Conservation (phyloP, 2,888 invertebrate species). For the Ctenicera cuprea region DNA sequence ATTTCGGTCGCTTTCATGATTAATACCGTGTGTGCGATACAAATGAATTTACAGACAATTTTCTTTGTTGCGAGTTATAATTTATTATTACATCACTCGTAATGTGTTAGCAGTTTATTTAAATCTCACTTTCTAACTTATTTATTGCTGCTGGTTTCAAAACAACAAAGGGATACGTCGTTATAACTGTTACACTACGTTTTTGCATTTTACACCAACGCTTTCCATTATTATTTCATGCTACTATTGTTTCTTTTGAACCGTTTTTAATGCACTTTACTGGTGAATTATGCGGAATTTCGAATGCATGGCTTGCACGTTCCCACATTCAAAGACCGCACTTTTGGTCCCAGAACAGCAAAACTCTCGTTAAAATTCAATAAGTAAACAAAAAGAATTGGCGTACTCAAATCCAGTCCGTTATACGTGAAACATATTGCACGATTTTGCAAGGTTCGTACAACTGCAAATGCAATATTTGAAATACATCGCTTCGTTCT, state of each 20-base stretch:
- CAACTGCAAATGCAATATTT: too few species aligned
- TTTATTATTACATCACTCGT: conserved; percentile 22
- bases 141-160: conserved; percentile 21
- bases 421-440: too few species aligned
- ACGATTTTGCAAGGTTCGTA: too few species aligned
- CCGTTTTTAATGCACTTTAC: neutral
- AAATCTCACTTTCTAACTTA: conserved; percentile 27
- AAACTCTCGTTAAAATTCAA: too few species aligned
- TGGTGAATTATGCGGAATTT: neutral
- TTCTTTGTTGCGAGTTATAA: conserved; percentile 23
- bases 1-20: conserved; percentile 44
- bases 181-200: neutral
- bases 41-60: conserved; percentile 18
- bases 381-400: too few species aligned
- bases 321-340: too few species aligned
- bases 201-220: conserved; percentile 8
- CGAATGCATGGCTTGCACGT: neutral
- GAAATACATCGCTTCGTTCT: too few species aligned
- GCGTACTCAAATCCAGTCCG: too few species aligned
- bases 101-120: conserved; percentile 20
- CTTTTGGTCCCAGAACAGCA: too few species aligned
- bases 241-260: neutral
- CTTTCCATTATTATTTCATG: conserved; percentile 1
- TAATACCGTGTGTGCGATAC: conserved; percentile 25
- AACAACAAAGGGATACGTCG: neutral